These are phyloP conservation scores for Myiotriccus ornatus DNA, from an alignment of 2,797 vertebrate species.

Conservation along the genomic window DNA sequence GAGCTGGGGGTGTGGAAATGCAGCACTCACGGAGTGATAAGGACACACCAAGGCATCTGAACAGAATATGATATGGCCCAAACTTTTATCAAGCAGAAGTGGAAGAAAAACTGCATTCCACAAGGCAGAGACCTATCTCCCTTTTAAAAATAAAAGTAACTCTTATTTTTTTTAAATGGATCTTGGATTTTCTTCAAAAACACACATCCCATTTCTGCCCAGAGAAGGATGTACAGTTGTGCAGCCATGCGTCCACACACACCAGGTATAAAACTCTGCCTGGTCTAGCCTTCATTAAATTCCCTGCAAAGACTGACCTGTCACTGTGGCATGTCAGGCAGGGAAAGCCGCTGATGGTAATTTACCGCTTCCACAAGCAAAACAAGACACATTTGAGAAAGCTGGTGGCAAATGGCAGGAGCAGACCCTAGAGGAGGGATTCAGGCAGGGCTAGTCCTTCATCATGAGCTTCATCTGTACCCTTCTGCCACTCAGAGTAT, in stretches of 20 bases:
- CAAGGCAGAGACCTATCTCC: rapidly evolving
- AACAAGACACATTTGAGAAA: not conserved
- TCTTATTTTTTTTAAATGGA: not conserved
- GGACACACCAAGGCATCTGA: not conserved
- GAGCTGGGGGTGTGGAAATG: not conserved
- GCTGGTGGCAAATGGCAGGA: not conserved
- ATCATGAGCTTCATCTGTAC: not conserved
- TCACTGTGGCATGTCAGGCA: not conserved
- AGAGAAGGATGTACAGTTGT: not conserved
- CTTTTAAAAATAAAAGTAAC: not conserved
- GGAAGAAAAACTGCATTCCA: not conserved
- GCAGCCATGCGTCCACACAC: not conserved
- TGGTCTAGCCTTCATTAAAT: not conserved
- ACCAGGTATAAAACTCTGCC: not conserved
- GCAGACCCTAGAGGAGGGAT: not conserved
- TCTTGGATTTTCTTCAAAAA: not conserved
- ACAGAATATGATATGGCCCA: not conserved
- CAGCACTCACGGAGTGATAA: rapidly evolving
- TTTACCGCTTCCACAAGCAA: not conserved
- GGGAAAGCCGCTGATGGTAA: not conserved
- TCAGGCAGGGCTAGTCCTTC: not conserved
- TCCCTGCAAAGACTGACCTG: not conserved
- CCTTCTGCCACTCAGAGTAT: not conserved
- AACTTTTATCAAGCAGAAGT: not conserved
- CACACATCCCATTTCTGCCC: not conserved